Evolutionary conservation across 2,113 vertebrate genomes (phyloP).

Genomic region (Propithecus coquereli): DNA sequence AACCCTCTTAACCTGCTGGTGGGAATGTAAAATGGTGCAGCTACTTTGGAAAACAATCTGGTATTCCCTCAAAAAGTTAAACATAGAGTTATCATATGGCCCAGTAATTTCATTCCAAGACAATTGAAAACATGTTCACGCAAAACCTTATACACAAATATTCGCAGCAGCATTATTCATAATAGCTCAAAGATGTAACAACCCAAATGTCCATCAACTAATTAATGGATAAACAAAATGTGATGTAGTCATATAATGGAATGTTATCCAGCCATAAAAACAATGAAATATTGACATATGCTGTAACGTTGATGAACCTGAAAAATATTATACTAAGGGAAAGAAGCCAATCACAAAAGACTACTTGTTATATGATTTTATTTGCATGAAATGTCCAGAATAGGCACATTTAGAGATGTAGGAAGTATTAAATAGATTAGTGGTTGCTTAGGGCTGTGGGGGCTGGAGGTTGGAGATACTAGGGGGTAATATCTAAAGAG

Average conservation of each 20-base stretch:
- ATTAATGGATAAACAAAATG: background rate
- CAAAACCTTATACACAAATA: background rate
- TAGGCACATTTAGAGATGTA: background rate
- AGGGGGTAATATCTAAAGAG: background rate
- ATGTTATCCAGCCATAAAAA: background rate
- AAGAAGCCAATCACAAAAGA: background rate
- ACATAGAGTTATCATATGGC: background rate
- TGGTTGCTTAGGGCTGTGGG: background rate
- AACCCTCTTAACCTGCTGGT: background rate
- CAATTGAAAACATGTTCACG: background rate
- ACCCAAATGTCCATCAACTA: background rate
- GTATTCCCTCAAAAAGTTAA: background rate
- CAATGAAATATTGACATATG: background rate
- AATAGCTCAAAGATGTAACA: background rate
- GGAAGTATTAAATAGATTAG: background rate
- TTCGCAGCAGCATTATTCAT: background rate
- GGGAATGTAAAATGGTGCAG: background rate
- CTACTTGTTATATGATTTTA: background rate
- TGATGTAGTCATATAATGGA: background rate
- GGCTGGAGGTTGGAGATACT: background rate
- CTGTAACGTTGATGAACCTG: background rate
- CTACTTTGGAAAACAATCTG: background rate
- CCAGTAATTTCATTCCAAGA: background rate
- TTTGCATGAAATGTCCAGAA: background rate
- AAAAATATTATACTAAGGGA: background rate